Percentiles rank a stretch among this genome's conserved stretches.
Evolutionary conservation across 2,888 invertebrate genomes (phyloP).

Genomic region (Quadroppia sp.): DNA sequence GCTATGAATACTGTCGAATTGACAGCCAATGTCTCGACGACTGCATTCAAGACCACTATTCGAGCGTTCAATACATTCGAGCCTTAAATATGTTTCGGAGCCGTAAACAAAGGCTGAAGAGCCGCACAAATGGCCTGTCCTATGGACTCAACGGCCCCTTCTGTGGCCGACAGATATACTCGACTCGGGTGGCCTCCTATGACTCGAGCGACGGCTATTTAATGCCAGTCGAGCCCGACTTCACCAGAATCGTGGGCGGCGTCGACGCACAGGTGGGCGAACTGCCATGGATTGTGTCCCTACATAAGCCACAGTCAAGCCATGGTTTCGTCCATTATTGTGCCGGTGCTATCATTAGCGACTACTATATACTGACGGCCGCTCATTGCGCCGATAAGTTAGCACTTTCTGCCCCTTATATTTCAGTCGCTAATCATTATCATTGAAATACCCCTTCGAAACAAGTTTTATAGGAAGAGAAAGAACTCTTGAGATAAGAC

Average conservation of each 20-base stretch:
- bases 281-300: conserved; percentile 11
- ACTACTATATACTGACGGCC: conserved; percentile 24
- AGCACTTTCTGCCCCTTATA: neutral
- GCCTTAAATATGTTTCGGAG: too few relatives aligned
- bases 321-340: neutral
- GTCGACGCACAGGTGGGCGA: neutral
- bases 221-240: too few relatives aligned
- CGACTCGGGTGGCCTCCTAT: too few relatives aligned
- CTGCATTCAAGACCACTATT: too few relatives aligned
- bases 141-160: neutral
- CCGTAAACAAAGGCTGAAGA: too few relatives aligned
- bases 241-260: neutral
- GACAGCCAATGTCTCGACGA: too few relatives aligned
- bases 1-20: too few relatives aligned
- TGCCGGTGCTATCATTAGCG: conserved; percentile 25
- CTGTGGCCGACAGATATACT: too few relatives aligned
- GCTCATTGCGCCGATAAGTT: conserved; percentile 33
- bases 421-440: neutral
- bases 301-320: neutral
- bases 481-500: neutral
- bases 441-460: neutral
- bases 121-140: too few relatives aligned
- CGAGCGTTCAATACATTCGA: too few relatives aligned
- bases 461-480: neutral
- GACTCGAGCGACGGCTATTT: too few relatives aligned